Percentiles rank a stretch among this genome's conserved stretches.
Evolutionary conservation across 1,140 invertebrate species (phyloP).

Genomic region (Diachasma alloeum): DNA sequence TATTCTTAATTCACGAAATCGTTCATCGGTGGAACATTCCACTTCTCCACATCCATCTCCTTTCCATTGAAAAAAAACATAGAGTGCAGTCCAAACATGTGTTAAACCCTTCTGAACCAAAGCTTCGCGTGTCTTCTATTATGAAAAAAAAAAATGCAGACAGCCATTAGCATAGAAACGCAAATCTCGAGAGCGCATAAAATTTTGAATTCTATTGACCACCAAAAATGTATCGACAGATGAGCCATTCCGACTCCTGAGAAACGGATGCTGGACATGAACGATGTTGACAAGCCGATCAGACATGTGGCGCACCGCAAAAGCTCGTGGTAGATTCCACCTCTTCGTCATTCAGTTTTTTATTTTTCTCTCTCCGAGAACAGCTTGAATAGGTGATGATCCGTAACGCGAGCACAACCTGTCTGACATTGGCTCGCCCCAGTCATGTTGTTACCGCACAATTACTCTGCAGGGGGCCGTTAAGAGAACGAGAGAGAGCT

Average conservation of each 20-base stretch:
- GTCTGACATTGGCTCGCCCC: constrained; percentile 23
- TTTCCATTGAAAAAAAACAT: neutral
- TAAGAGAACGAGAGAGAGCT: constrained; percentile 18
- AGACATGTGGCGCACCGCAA: neutral
- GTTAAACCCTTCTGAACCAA: neutral
- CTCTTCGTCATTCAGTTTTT: neutral
- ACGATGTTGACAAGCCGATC: neutral
- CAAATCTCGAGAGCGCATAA: neutral
- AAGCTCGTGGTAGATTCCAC: neutral
- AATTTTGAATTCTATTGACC: neutral
- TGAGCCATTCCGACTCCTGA: neutral
- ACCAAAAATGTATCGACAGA: neutral
- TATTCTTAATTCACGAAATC: neutral
- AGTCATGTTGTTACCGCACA: constrained; percentile 35
- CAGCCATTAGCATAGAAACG: neutral
- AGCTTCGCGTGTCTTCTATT: neutral
- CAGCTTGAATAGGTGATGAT: constrained; percentile 28
- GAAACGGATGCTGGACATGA: neutral
- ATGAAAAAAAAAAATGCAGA: neutral
- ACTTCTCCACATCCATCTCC: neutral
- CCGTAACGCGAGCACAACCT: constrained; percentile 54
- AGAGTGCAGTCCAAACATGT: neutral
- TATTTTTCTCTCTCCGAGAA: neutral
- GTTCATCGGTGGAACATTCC: neutral
- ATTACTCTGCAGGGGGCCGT: constrained; percentile 53